Base-by-base conservation (phyloP, 2,113 vertebrate genomes). In the Perccottus glenii region DNA sequence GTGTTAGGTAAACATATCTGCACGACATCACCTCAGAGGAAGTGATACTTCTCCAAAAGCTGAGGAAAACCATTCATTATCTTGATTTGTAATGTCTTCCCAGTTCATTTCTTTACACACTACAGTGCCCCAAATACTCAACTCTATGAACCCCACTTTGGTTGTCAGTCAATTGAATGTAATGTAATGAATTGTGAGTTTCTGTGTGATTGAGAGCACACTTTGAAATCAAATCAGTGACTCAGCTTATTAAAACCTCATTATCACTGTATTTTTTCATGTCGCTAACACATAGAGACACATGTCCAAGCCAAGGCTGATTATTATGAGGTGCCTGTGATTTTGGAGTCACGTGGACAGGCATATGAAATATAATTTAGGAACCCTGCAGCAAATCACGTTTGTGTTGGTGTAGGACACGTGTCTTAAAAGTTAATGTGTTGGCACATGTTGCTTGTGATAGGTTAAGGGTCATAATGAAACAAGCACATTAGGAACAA, bases 1-100 rank as follows among this genome's bases (percentile, higher is more conserved):
- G 50, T 73, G 79, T 62, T 65, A 72, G 38, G 50, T 68, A 70
- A 85, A 81, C 61, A 87, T 11, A 55, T 51, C 32, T 74, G 42
- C 57, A 66, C 58, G 60, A 85, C 52, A 65, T 55, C 40, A 32
- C 0, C 57, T 70, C 46, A 70, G 60, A 70, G 64, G 67, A 63
- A 61, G 60, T 69, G 40, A 71, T 36, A 51, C 35, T 47, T 57
- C 5, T 16, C 9, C 51, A 65, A 60, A 60, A 52, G 0, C 19
- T 57, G 14, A 32, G 14, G 11, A 46, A 55, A 38, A 33, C 48
- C 12, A 42, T 59, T 16, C 33, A 35, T 11, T 15, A 42, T 69
- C 6, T 11, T 14, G 12, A 51, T 58, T 5, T 36, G 10, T 7
- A 2, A 16, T 33, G 32, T 5, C 8, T 6, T 40, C 4, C 2